phyloP scores from a whole-genome alignment of 1,140 invertebrate genomes.

The Parapsyche elsis region DNA sequence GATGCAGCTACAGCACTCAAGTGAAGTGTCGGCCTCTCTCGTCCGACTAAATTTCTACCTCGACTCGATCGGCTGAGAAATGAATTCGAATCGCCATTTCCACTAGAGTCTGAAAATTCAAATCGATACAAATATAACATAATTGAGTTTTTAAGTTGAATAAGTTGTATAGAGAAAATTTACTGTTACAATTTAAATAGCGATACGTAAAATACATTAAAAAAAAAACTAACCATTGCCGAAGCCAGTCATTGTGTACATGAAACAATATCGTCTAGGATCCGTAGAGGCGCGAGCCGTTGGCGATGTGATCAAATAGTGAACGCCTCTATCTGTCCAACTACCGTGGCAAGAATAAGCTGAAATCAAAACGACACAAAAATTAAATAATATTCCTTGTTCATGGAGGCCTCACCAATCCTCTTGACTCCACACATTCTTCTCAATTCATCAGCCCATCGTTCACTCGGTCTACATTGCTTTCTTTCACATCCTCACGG shows the following conservation, averaged over 20 bases:
- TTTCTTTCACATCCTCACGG: too few species aligned
- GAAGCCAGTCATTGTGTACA: slow-evolving; percentile 62
- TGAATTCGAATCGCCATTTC: slow-evolving; percentile 10
- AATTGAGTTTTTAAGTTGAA: background rate
- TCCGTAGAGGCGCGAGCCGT: slow-evolving; percentile 61
- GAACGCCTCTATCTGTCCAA: slow-evolving; percentile 78
- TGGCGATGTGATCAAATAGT: slow-evolving; percentile 79
- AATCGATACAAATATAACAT: background rate
- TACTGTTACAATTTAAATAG: too few species aligned
- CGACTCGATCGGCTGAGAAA: slow-evolving; percentile 15
- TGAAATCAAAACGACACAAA: slow-evolving; percentile 64
- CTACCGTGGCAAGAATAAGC: slow-evolving; percentile 88
- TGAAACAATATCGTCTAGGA: slow-evolving; percentile 66
- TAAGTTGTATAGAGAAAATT: background rate
- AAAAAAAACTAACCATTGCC: slow-evolving; percentile 52
- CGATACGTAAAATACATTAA: too few species aligned
- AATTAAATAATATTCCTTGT: too few species aligned
- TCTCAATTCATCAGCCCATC: too few species aligned
- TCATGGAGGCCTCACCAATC: too few species aligned
- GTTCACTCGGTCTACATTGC: too few species aligned
- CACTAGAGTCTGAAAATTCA: slow-evolving; percentile 46
- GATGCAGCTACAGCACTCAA: slow-evolving; percentile 62
- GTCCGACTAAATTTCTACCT: slow-evolving; percentile 57
- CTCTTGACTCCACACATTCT: too few species aligned
- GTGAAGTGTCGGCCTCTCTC: slow-evolving; percentile 61